Evolutionary conservation across 1,140 invertebrate genomes (phyloP).

Genomic region (Neotoxoptera formosana): DNA sequence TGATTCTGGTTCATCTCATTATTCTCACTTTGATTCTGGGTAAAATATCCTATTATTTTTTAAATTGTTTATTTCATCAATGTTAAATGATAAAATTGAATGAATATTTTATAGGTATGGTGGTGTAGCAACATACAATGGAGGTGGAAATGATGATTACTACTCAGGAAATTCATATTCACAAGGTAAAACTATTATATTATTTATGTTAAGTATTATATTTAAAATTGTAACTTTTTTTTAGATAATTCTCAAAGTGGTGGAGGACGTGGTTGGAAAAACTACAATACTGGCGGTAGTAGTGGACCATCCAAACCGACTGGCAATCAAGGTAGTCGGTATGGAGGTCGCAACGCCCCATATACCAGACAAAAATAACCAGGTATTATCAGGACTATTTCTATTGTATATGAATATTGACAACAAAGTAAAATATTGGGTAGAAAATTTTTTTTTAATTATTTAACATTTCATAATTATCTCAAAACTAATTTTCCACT

Average conservation of each 20-base stretch:
- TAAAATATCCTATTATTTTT: constrained; percentile 14
- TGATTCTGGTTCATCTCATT: constrained; percentile 45
- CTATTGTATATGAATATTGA: constrained; percentile 46
- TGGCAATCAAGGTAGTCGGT: constrained; percentile 54
- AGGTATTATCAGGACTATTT: constrained; percentile 54
- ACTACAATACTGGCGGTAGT: constrained; percentile 51
- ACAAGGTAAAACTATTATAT: constrained; percentile 22
- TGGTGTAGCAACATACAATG: constrained; percentile 52
- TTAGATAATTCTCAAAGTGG: constrained; percentile 37
- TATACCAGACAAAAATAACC: constrained; percentile 56
- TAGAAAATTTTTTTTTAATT: constrained; percentile 46
- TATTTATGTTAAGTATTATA: not conserved
- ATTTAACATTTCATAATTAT: constrained; percentile 39
- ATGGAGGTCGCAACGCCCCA: constrained; percentile 50
- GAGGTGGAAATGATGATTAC: constrained; percentile 53
- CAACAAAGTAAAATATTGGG: constrained; percentile 35
- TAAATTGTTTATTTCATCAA: not conserved
- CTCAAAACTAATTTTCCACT: constrained; percentile 48
- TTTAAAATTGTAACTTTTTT: not conserved
- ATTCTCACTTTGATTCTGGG: constrained; percentile 57
- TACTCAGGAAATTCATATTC: constrained; percentile 50
- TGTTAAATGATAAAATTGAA: not conserved
- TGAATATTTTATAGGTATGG: constrained; percentile 38
- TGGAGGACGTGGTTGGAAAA: constrained; percentile 48
- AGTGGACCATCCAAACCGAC: constrained; percentile 49